Base-by-base conservation (phyloP, 2,888 invertebrate genomes). In the Ennomos erosarius region DNA sequence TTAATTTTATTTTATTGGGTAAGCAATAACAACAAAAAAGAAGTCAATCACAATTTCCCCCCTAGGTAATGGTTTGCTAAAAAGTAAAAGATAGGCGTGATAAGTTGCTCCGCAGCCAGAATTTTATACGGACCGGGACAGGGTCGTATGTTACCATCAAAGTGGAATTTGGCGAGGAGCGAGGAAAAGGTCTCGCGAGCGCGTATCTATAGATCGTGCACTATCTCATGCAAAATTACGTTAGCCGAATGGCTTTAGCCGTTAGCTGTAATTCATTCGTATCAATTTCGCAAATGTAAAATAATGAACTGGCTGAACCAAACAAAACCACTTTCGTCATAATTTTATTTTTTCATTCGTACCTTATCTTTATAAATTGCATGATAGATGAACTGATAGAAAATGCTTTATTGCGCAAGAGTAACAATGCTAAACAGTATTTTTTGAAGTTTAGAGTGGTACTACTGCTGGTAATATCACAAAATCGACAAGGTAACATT, bases 71-170 rank as follows among this genome's bases (percentile, higher is more conserved):
- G 59, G 37, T 48, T 40, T 12, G 37, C 38, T 55, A 51, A 50
- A 48, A 48, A 55, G 52, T 46, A 55, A 11, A 48, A 55, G 51
- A 55, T 55, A 60, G 55, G 43, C 38, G 51, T 43, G 51, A 50
- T 55, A 60, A 60, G 51, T 54, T 56, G 42, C 46, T 61, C 56
- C 57, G 53, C 46, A 57, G 51, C 47, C 57, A 44, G 13, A 50
- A 55, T 58, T 65, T 62, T 61, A 64, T 55, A 53, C 59, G 50
- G 56, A 61, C 58, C 52, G 51, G 48, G 53, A 61, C 58, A 55
- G 51, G 48, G 53, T 64, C 58, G 58, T 67, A 63, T 60, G 62
- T 67, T 61, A 61, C 59, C 48, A 64, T 62, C 65, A 68, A 64
- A 59, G 47, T 9, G 48, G 59, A 65, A 59, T 64, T 60, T 59